phyloP scores from a whole-genome alignment of 1,140 invertebrate species.

The Diabrotica virgifera region DNA sequence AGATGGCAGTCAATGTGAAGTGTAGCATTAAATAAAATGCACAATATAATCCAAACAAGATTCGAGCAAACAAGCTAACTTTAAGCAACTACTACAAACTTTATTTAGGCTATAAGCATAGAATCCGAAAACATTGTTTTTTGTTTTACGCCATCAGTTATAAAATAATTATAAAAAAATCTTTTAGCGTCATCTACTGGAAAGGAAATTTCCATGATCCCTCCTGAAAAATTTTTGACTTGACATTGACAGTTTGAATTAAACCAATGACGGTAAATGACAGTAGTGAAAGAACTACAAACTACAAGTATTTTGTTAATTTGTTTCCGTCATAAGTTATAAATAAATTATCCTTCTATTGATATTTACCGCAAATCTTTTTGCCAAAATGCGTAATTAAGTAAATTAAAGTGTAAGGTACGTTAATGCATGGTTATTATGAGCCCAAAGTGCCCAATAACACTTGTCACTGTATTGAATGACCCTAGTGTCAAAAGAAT shows the following conservation, averaged over 20 bases:
- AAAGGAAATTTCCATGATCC: no score
- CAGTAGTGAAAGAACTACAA: not conserved
- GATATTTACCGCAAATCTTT: not conserved
- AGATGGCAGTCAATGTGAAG: no score
- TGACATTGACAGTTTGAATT: not conserved
- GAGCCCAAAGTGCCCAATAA: conserved; percentile 23
- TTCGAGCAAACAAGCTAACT: no score
- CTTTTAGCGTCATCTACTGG: no score
- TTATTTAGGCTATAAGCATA: no score
- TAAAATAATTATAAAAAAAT: no score
- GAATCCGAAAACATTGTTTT: no score
- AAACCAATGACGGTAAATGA: not conserved
- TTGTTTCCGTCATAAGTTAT: conserved; percentile 12
- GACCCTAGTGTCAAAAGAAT: conserved; percentile 33
- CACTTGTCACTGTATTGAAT: conserved; percentile 16
- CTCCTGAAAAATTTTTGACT: not conserved
- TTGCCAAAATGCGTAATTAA: conserved; percentile 28
- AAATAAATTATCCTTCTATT: conserved; percentile 15
- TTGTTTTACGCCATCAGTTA: no score
- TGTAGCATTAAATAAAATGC: no score
- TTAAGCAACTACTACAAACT: no score
- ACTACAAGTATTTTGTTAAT: not conserved
- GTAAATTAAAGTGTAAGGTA: conserved; percentile 24
- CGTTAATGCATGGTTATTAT: conserved; percentile 21
- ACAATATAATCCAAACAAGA: no score